Evolutionary conservation across 2,888 invertebrate species (phyloP).

Genomic region (Macrophya annulata): DNA sequence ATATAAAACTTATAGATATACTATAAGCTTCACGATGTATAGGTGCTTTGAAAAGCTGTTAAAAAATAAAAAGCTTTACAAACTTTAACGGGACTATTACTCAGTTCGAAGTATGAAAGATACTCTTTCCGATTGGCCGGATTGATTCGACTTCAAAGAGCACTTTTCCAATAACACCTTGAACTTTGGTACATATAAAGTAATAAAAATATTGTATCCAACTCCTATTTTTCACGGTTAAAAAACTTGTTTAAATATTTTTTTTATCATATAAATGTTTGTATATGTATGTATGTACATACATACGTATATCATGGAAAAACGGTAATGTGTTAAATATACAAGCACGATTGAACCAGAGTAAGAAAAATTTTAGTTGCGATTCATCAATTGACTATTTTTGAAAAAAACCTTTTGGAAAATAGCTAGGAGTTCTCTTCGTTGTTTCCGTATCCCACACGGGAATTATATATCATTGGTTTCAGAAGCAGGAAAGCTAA

Average conservation of each 20-base stretch:
- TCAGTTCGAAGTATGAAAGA: constrained; percentile 12
- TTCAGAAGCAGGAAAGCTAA: constrained; percentile 2
- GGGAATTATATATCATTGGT: constrained; percentile 33
- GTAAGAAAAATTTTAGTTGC: neutral
- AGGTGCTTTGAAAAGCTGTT: neutral
- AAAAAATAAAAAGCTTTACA: neutral
- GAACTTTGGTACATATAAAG: neutral
- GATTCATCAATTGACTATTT: neutral
- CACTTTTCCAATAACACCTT: neutral
- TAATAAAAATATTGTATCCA: neutral
- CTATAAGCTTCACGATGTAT: neutral
- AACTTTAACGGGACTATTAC: neutral
- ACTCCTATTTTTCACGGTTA: neutral
- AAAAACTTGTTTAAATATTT: neutral
- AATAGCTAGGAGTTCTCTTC: neutral
- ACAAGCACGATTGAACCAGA: neutral
- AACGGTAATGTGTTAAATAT: neutral
- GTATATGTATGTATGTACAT: neutral
- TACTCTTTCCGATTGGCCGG: neutral
- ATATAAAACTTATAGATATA: neutral
- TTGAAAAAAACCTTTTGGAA: neutral
- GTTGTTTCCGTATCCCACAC: neutral
- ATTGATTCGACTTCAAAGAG: neutral
- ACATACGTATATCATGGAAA: neutral
- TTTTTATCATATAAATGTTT: neutral